Conservation (phyloP, 1,140 invertebrate species). For the Ctenoplectra terminalis region DNA sequence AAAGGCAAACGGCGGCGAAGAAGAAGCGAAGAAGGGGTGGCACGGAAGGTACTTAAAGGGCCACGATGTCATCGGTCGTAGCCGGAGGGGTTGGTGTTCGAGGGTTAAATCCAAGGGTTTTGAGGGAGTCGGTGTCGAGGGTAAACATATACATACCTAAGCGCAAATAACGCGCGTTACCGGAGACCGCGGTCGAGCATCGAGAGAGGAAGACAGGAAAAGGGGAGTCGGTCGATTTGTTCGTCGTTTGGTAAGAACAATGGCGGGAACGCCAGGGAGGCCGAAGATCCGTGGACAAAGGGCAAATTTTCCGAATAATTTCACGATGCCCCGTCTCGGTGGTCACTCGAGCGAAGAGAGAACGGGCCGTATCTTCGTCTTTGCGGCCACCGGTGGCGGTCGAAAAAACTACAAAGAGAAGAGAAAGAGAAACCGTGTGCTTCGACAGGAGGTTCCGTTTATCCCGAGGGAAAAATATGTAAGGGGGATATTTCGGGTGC, state of each 20-base stretch:
- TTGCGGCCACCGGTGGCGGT: conserved; percentile 34
- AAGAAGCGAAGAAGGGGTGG: not conserved
- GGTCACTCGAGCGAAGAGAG: conserved; percentile 67
- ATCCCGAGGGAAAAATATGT: not conserved
- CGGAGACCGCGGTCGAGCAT: conserved; percentile 8
- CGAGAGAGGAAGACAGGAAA: not conserved
- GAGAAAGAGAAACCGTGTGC: not conserved
- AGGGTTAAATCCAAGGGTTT: conserved; percentile 68
- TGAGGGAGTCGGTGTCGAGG: conserved; percentile 63
- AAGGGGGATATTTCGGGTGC: no score
- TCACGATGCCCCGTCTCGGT: conserved; percentile 60
- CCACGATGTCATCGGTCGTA: conserved; percentile 57
- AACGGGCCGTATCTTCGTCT: conserved; percentile 55
- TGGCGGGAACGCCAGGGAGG: conserved; percentile 1
- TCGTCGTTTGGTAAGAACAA: conserved; percentile 71
- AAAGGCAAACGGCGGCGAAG: not conserved
- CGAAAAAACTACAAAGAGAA: conserved; percentile 43
- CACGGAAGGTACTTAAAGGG: conserved; percentile 36
- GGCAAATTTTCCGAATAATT: conserved; percentile 78
- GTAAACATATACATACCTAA: conserved; percentile 59
- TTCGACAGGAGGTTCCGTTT: not conserved
- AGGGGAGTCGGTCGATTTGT: conserved; percentile 57
- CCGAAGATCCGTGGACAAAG: conserved; percentile 66
- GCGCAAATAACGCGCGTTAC: conserved; percentile 47
- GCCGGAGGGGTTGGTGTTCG: conserved; percentile 64